Conservation (phyloP, 64 coral and sea anemone genomes). For the Astreopora myriophthalma region DNA sequence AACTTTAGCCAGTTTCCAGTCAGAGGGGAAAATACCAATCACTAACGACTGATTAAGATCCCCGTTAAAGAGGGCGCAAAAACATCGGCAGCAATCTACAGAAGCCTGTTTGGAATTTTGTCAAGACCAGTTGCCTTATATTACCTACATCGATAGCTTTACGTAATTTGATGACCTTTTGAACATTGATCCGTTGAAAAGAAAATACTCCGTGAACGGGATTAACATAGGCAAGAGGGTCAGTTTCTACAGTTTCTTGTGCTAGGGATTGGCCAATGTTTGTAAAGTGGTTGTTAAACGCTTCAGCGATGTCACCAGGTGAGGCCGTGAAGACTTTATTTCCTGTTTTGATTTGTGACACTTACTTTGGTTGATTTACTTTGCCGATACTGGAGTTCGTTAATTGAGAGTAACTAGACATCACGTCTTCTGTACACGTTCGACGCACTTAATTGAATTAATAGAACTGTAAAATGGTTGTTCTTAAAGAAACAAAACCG, state of each 20-base stretch:
- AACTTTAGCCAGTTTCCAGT: background rate
- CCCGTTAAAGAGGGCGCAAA: no score
- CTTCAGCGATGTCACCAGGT: background rate
- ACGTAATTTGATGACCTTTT: background rate
- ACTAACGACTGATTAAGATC: background rate
- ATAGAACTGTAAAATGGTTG: no score
- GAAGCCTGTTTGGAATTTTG: background rate
- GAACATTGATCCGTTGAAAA: background rate
- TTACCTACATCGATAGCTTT: background rate
- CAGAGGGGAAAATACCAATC: background rate
- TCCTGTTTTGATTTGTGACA: background rate
- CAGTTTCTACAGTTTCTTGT: background rate
- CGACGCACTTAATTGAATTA: no score
- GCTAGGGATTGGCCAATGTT: background rate
- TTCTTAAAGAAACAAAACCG: no score
- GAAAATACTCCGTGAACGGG: background rate
- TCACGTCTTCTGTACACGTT: no score
- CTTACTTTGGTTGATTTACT: no score
- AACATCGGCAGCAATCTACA: no score
- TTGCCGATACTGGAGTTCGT: background rate
- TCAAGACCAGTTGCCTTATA: background rate
- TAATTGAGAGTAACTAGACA: no score
- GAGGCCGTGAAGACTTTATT: background rate
- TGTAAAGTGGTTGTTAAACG: conserved; percentile 29
- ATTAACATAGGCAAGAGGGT: background rate